Base-by-base conservation (phyloP, 2,113 vertebrate genomes). In the Gnathonemus echidnorhynchus region DNA sequence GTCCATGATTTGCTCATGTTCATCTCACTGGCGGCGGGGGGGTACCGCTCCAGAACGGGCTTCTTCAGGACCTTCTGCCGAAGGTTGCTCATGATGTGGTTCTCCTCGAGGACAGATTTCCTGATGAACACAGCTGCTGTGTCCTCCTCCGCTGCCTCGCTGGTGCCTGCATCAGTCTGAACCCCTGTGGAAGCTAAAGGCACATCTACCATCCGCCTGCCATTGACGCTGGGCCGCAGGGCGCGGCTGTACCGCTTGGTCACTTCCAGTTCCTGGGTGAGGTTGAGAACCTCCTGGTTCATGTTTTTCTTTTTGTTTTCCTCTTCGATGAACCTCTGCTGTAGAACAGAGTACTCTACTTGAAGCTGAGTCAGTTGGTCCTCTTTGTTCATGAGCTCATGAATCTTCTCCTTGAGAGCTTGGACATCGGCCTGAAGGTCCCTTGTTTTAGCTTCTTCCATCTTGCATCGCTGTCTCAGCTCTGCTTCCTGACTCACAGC, bases 341-440 rank as follows among this genome's bases (percentile, higher is more conserved):
- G 97, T 46, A 99, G 97, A 88, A 98, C 93, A 0, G 97, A 96
- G 84, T 97, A 97, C 88, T 99, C 97, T 0, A 97, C 98, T 89
- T 98, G 97, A 85, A 99, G 95, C 93, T 99, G 98, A 88, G 97
- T 97, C 62, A 99, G 97, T 92, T 97, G 97, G 92, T 99, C 98
- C 93, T 99, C 98, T 92, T 98, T 98, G 95, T 98, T 97, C 98
- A 99, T 98, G 89, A 99, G 93, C 52, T 99, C 97, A 5, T 99
- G 98, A 91, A 99, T 97, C 92, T 99, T 99, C 94, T 99, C 98
- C 90, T 99, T 99, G 17, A 99, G 96, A 24, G 98, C 98, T 87
- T 96, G 96, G 42, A 99, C 97, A 91, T 99, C 98, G 0, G 96
- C 95, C 92, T 95, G 96, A 50, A 99, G 95, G 92, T 98, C 97